Base-by-base conservation (phyloP, 2,797 vertebrate genomes). In the Hydrolagus colliei region DNA sequence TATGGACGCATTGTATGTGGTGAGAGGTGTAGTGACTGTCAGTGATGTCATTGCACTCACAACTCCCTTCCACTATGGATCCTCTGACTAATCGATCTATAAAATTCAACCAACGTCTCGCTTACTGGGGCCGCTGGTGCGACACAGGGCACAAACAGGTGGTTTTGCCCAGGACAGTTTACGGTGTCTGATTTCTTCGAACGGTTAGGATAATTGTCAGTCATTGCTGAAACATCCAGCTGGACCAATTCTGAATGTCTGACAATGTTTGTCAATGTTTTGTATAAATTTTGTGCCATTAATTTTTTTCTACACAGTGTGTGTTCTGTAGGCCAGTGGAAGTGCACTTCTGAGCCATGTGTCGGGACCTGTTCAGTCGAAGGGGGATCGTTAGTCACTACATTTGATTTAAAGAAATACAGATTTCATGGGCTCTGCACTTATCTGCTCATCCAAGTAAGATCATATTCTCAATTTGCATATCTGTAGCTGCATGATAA, bases 361-460 rank as follows among this genome's bases (percentile, higher is more conserved):
- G 92, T 94, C 32, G 94, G 92, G 87, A 92, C 87, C 75, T 97
- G 96, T 87, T 93, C 93, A 73, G 35, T 97, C 73, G 88, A 92
- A 87, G 96, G 96, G 87, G 96, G 95, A 85, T 94, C 94, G 89
- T 96, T 96, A 86, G 73, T 96, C 86, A 93, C 91, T 86, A 96
- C 96, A 0, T 97, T 91, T 0, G 96, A 97, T 87, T 93, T 91
- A 35, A 95, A 95, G 88, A 86, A 86, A 8, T 97, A 95, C 86
- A 92, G 86, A 86, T 96, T 97, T 88, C 94, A 95, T 86, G 96
- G 96, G 88, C 93, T 94, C 65, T 97, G 96, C 87, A 90, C 94
- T 67, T 97, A 96, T 87, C 87, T 96, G 86, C 90, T 97, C 82
- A 89, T 95, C 71, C 95, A 94, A 95, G 96, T 97, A 89, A 86